Conservation (phyloP, 2,113 vertebrate genomes). For the Sinocyclocheilus maitianheensis region DNA sequence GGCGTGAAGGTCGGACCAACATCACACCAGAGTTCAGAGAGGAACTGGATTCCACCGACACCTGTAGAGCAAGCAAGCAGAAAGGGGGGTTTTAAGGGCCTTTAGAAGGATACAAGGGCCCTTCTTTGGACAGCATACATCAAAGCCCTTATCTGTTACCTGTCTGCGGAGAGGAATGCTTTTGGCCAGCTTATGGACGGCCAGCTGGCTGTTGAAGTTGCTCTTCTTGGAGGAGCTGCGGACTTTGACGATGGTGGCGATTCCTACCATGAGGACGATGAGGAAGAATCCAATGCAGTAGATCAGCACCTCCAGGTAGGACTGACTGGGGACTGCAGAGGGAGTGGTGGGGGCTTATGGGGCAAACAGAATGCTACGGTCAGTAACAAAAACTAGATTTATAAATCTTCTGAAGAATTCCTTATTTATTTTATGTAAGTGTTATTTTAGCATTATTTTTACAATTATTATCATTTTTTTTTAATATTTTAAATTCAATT, state of each 20-base stretch:
- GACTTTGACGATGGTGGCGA: slow-evolving; percentile 90
- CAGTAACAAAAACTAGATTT: neutral
- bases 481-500: neutral
- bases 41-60: slow-evolving; percentile 94
- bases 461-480: neutral
- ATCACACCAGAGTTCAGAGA: slow-evolving; percentile 95
- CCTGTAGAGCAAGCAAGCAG: slow-evolving; percentile 72
- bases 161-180: slow-evolving; percentile 99
- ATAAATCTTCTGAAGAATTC: neutral
- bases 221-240: slow-evolving; percentile 93
- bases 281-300: slow-evolving; percentile 96
- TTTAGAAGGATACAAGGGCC: neutral
- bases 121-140: slow-evolving; percentile 37
- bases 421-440: too few species aligned
- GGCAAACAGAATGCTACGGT: neutral
- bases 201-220: slow-evolving; percentile 94
- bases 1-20: slow-evolving; percentile 90
- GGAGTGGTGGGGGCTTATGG: slow-evolving; percentile 62
- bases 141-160: slow-evolving; percentile 99
- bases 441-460: neutral
- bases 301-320: slow-evolving; percentile 97
- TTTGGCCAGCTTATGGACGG: slow-evolving; percentile 98
- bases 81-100: neutral
- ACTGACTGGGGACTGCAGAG: slow-evolving; percentile 84
- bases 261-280: slow-evolving; percentile 92